phyloP scores from a whole-genome alignment of 2,888 invertebrate genomes.

The Acrobasis consociella region DNA sequence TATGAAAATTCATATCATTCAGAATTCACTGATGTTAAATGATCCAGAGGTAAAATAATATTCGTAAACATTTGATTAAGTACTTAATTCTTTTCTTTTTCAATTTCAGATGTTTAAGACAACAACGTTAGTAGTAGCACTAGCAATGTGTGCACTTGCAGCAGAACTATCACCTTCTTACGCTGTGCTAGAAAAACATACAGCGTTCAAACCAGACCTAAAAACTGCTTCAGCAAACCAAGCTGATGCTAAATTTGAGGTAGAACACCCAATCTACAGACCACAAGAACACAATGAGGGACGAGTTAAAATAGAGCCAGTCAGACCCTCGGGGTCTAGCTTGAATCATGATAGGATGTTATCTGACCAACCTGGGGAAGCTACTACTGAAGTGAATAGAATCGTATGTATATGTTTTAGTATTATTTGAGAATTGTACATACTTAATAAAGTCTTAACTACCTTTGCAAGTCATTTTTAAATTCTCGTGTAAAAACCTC shows the following conservation, averaged over 20 bases:
- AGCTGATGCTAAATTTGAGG: conserved; percentile 45
- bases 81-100: neutral
- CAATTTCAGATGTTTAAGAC: conserved; percentile 63
- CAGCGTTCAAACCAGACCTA: conserved; percentile 50
- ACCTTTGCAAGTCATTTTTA: too few species aligned
- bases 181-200: conserved; percentile 50
- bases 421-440: conserved; percentile 18
- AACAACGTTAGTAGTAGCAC: conserved; percentile 39
- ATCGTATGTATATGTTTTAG: conserved; percentile 52
- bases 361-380: conserved; percentile 57
- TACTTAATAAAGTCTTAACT: too few species aligned
- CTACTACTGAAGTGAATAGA: conserved; percentile 58
- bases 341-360: conserved; percentile 69
- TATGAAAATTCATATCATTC: too few species aligned
- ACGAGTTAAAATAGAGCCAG: conserved; percentile 60
- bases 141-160: conserved; percentile 45
- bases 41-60: too few species aligned
- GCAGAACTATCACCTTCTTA: conserved; percentile 60
- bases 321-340: conserved; percentile 53
- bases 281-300: conserved; percentile 54
- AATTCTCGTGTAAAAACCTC: too few species aligned
- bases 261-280: conserved; percentile 61
- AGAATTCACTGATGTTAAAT: too few species aligned
- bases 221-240: conserved; percentile 48
- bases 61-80: neutral